Conservation (phyloP, 1,140 invertebrate genomes). For the Trichonephila clavata region DNA sequence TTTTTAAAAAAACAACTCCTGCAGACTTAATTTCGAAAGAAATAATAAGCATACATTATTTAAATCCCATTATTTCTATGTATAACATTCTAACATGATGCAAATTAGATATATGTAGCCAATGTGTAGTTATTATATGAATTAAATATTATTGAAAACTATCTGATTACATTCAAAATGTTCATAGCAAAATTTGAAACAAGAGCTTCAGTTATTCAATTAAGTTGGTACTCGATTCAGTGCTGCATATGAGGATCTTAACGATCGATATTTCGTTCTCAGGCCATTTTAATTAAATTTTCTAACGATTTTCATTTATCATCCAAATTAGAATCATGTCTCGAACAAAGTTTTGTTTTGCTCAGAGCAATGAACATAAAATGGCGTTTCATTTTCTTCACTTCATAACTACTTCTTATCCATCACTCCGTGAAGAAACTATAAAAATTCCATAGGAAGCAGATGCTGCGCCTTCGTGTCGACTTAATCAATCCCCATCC, state of each 20-base stretch:
- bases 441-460: slow-evolving; percentile 16
- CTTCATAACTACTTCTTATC: slow-evolving; percentile 29
- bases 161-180: neutral
- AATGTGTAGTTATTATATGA: too few relatives aligned
- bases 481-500: slow-evolving; percentile 34
- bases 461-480: slow-evolving; percentile 16
- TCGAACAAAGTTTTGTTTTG: neutral
- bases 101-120: too few relatives aligned
- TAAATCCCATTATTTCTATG: too few relatives aligned
- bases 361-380: neutral
- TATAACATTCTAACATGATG: too few relatives aligned
- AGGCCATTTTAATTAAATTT: slow-evolving; percentile 9
- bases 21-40: too few relatives aligned
- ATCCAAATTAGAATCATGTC: slow-evolving; percentile 11
- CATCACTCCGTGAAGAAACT: slow-evolving; percentile 21
- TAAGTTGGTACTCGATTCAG: neutral
- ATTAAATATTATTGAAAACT: too few relatives aligned
- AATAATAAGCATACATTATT: too few relatives aligned
- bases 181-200: neutral
- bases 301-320: slow-evolving; percentile 33
- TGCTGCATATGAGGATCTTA: neutral
- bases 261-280: neutral
- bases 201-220: neutral
- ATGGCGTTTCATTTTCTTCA: neutral
- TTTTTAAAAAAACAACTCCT: too few relatives aligned